Percentiles rank a stretch among this genome's conserved stretches.
These are phyloP conservation scores for Gephyroberyx darwinii DNA, from an alignment of 2,797 vertebrate species.

Conservation along the genomic window DNA sequence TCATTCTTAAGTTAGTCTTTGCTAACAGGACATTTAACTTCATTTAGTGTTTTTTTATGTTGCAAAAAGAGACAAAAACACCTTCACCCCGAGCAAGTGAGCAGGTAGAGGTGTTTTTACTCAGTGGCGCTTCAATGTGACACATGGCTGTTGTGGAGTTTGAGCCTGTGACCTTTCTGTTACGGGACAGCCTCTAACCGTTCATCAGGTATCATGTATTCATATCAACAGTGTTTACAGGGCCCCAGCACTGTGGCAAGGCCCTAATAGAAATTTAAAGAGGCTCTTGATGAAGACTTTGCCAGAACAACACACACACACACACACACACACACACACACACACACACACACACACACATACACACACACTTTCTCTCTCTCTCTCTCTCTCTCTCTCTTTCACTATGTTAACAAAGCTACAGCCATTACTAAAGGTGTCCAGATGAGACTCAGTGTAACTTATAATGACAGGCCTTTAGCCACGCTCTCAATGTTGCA, in stretches of 20 bases:
- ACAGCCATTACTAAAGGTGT: slow-evolving; percentile 62
- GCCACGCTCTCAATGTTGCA: slow-evolving; percentile 59
- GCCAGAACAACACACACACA: slow-evolving; percentile 29
- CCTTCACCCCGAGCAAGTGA: too few species aligned
- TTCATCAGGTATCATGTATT: slow-evolving; percentile 28
- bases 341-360: slow-evolving; percentile 29
- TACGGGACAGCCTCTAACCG: too few species aligned
- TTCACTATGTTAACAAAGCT: slow-evolving; percentile 40
- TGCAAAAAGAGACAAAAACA: too few species aligned
- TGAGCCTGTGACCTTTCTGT: too few species aligned
- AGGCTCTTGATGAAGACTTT: slow-evolving; percentile 40
- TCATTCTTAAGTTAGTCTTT: too few species aligned
- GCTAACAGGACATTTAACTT: too few species aligned
- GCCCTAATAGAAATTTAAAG: slow-evolving; percentile 46
- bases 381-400: slow-evolving; percentile 6
- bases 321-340: slow-evolving; percentile 40
- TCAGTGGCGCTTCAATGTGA: too few species aligned
- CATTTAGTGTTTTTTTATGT: too few species aligned
- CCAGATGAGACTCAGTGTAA: slow-evolving; percentile 65
- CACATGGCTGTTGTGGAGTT: too few species aligned
- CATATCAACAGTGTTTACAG: slow-evolving; percentile 59
- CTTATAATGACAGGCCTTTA: slow-evolving; percentile 72
- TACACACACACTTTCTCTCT: background rate
- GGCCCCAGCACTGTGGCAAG: slow-evolving; percentile 32
- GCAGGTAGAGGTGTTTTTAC: too few species aligned